Conservation (phyloP, 2,888 invertebrate genomes). For the Trilocha varians region DNA sequence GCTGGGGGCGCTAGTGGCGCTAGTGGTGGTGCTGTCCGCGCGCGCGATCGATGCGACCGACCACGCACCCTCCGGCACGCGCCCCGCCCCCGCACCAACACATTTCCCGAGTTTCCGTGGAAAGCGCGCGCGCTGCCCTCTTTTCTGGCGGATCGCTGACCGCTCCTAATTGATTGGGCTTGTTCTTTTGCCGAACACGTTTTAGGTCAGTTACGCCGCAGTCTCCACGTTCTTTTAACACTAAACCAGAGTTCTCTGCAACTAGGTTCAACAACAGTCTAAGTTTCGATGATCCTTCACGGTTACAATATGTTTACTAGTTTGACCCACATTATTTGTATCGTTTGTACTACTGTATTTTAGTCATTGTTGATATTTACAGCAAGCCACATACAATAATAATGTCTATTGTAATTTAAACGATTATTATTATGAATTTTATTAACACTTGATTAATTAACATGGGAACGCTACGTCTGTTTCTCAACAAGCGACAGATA, state of each 20-base stretch:
- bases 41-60: conserved; percentile 44
- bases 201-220: conserved; percentile 68
- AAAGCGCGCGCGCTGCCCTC: conserved; percentile 75
- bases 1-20: too few species aligned
- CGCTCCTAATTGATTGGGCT: conserved; percentile 70
- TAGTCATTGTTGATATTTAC: background rate
- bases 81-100: conserved; percentile 39
- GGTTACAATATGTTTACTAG: too few species aligned
- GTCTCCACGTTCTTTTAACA: conserved; percentile 32
- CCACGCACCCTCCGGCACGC: conserved; percentile 58
- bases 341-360: too few species aligned
- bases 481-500: too few species aligned
- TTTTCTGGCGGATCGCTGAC: conserved; percentile 69
- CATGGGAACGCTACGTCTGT: background rate
- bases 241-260: conserved; percentile 2
- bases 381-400: background rate
- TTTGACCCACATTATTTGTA: too few species aligned
- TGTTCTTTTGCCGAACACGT: conserved; percentile 62
- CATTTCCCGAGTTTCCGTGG: conserved; percentile 68
- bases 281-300: too few species aligned
- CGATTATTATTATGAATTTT: background rate
- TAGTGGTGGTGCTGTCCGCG: too few species aligned
- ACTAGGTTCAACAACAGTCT: too few species aligned
- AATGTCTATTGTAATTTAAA: background rate
- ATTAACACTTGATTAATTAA: background rate